phyloP scores from a whole-genome alignment of 2,888 invertebrate genomes.

The Bombylius discolor region DNA sequence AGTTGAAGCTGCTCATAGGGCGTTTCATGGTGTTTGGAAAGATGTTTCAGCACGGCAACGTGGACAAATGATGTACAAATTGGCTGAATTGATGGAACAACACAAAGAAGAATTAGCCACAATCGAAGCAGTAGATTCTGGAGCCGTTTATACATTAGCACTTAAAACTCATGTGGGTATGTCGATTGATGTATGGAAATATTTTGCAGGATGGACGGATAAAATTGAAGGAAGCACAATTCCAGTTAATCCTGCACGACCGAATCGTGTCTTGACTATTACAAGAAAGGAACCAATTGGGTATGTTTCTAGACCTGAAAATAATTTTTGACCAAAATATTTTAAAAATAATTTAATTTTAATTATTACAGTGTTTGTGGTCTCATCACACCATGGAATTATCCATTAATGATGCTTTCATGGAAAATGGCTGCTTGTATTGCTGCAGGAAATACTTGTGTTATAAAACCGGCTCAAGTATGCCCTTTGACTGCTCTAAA shows the following conservation, averaged over 20 bases:
- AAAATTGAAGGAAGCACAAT: slow-evolving; percentile 87
- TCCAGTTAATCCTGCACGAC: slow-evolving; percentile 83
- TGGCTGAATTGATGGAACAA: slow-evolving; percentile 90
- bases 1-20: slow-evolving; percentile 73
- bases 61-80: slow-evolving; percentile 66
- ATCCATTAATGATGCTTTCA: slow-evolving; percentile 95
- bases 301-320: slow-evolving; percentile 31
- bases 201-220: slow-evolving; percentile 95
- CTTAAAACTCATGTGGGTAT: slow-evolving; percentile 94
- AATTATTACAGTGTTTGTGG: slow-evolving; percentile 63
- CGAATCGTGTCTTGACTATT: slow-evolving; percentile 76
- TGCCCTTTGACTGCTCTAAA: slow-evolving; percentile 90
- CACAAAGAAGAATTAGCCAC: slow-evolving; percentile 92
- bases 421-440: slow-evolving; percentile 98
- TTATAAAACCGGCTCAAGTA: slow-evolving; percentile 88
- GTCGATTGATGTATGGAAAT: slow-evolving; percentile 94
- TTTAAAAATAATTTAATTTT: too few relatives aligned
- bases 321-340: too few relatives aligned
- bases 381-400: slow-evolving; percentile 93
- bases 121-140: slow-evolving; percentile 84
- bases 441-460: slow-evolving; percentile 91
- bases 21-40: slow-evolving; percentile 90
- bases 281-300: slow-evolving; percentile 86
- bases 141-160: slow-evolving; percentile 92
- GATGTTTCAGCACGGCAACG: slow-evolving; percentile 86